phyloP scores from a whole-genome alignment of 2,888 invertebrate genomes.

The Neoascia interrupta region DNA sequence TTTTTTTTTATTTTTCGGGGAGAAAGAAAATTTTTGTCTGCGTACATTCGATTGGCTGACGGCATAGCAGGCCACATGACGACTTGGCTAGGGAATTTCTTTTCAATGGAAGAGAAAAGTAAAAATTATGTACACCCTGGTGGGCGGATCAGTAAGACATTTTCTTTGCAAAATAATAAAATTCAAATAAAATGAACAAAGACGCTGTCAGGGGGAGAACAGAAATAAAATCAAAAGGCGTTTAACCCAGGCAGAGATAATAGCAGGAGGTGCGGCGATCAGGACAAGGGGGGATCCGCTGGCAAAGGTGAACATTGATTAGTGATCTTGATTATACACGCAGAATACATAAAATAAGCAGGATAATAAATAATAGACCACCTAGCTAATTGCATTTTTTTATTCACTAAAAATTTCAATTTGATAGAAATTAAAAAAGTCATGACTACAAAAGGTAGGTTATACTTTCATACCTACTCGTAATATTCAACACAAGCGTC shows the following conservation, averaged over 20 bases:
- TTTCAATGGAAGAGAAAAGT: conserved; percentile 13
- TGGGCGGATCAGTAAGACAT: conserved; percentile 68
- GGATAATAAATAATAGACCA: too few species aligned
- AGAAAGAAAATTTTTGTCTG: conserved; percentile 34
- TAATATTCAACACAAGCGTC: too few species aligned
- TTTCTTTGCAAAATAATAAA: conserved; percentile 59
- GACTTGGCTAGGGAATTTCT: conserved; percentile 58
- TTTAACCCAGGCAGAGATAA: conserved; percentile 12
- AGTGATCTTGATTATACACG: conserved; percentile 40
- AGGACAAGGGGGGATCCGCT: conserved; percentile 13
- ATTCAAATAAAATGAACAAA: conserved; percentile 25
- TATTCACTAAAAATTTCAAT: too few species aligned
- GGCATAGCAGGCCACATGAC: conserved; percentile 56
- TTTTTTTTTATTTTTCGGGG: conserved; percentile 7
- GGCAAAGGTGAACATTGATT: conserved; percentile 40
- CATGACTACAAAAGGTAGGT: too few species aligned
- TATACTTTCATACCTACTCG: too few species aligned
- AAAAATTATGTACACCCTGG: conserved; percentile 5
- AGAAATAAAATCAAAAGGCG: conserved; percentile 41
- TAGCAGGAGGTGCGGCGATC: not conserved
- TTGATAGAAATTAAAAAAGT: too few species aligned
- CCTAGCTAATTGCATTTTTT: too few species aligned
- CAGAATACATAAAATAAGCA: too few species aligned
- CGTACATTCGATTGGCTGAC: conserved; percentile 62
- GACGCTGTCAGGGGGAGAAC: conserved; percentile 6